phyloP scores from a whole-genome alignment of 2,113 vertebrate genomes.

The Psettodes erumei region DNA sequence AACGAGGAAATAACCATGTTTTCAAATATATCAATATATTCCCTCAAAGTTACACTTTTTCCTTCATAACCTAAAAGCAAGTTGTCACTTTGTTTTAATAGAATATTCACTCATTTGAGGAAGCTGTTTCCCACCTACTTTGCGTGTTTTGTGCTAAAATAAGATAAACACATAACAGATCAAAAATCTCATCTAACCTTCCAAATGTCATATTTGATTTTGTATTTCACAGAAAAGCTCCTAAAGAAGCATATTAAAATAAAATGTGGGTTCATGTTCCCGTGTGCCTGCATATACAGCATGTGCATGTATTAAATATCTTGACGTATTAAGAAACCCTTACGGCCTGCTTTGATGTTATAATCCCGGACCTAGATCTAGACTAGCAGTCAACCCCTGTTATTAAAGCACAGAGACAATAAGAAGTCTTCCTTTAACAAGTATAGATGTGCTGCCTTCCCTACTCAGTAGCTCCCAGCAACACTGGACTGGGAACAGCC shows the following conservation, averaged over 20 bases:
- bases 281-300: background rate
- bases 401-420: slow-evolving; percentile 58
- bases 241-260: background rate
- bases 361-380: slow-evolving; percentile 39
- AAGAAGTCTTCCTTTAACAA: slow-evolving; percentile 39
- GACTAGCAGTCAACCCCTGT: slow-evolving; percentile 51
- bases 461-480: slow-evolving; percentile 16
- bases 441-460: slow-evolving; percentile 8
- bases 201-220: background rate
- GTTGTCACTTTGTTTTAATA: background rate
- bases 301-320: slow-evolving; percentile 11
- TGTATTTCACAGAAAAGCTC: background rate
- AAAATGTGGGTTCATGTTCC: background rate
- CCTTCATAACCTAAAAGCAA: background rate
- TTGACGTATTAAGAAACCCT: slow-evolving; percentile 23
- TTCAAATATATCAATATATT: background rate
- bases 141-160: background rate
- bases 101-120: background rate
- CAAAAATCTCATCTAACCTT: background rate
- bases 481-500: slow-evolving; percentile 55
- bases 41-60: too few relatives aligned
- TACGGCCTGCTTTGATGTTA: slow-evolving; percentile 60
- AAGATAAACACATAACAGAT: background rate
- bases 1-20: background rate
- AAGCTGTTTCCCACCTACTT: background rate